Percentiles rank a stretch among this genome's conserved stretches.
These are phyloP conservation scores for Sander lucioperca DNA, from an alignment of 2,113 vertebrate species.

Conservation along the genomic window DNA sequence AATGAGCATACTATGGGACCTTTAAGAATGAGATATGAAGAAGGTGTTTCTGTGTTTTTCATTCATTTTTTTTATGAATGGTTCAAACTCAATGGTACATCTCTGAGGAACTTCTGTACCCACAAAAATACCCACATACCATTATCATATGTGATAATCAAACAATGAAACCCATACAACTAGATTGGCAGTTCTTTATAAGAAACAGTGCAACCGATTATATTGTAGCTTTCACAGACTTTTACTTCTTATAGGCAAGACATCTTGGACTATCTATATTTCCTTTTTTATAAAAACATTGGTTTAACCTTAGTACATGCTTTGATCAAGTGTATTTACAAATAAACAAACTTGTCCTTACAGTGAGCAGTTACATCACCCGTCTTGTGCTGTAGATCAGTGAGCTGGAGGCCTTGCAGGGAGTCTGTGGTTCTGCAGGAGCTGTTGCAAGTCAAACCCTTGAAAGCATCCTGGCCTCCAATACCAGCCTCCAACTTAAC, in stretches of 20 bases:
- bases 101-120: too few relatives aligned
- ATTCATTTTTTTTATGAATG: too few relatives aligned
- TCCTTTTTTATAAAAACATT: not conserved
- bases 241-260: not conserved
- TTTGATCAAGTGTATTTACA: not conserved
- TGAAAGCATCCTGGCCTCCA: constrained; percentile 77
- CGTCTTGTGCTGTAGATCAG: constrained; percentile 59
- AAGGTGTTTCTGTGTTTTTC: too few relatives aligned
- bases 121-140: too few relatives aligned
- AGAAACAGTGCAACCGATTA: not conserved
- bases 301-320: not conserved
- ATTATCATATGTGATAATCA: too few relatives aligned
- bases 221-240: not conserved
- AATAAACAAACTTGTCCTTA: not conserved
- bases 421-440: constrained; percentile 70
- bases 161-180: too few relatives aligned
- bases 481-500: constrained; percentile 69
- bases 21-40: too few relatives aligned
- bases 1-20: too few relatives aligned
- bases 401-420: constrained; percentile 64
- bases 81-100: too few relatives aligned
- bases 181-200: too few relatives aligned
- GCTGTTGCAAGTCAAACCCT: constrained; percentile 71
- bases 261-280: not conserved
- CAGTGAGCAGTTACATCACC: not conserved